Evolutionary conservation across 2,113 vertebrate species (phyloP).

Genomic region (Cochlearius cochlearius): DNA sequence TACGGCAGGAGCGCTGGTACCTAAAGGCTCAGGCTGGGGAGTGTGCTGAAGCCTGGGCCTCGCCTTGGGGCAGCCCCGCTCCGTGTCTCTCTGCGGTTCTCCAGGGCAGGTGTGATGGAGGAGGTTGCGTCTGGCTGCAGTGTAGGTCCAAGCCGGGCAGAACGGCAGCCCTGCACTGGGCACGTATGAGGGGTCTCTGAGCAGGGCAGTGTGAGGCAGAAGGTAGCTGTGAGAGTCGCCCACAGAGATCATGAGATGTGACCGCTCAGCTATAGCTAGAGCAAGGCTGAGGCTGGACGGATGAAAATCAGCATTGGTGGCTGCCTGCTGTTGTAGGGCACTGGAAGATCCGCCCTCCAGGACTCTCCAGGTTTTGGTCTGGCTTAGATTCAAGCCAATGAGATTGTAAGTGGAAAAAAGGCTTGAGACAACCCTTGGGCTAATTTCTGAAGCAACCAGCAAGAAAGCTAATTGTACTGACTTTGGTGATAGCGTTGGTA

Average conservation of each 20-base stretch:
- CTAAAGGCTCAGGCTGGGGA: background rate
- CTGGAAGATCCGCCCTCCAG: background rate
- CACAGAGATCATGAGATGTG: background rate
- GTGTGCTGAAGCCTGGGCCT: background rate
- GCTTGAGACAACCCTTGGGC: background rate
- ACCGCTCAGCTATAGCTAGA: background rate
- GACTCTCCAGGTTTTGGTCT: background rate
- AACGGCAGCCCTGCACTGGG: fast-evolving
- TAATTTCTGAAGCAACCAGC: constrained; percentile 6
- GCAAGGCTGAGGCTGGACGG: background rate
- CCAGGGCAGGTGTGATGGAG: background rate
- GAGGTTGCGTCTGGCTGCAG: background rate
- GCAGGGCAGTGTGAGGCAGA: fast-evolving
- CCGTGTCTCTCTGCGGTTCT: background rate
- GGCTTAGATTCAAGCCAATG: background rate
- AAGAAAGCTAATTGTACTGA: background rate
- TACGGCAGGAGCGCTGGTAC: fast-evolving
- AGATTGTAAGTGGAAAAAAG: background rate
- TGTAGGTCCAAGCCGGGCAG: fast-evolving
- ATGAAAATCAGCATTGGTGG: background rate
- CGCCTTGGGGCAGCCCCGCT: background rate
- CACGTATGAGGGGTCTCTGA: background rate
- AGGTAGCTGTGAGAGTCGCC: background rate
- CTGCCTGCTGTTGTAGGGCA: background rate
- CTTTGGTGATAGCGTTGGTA: background rate